Evolutionary conservation across 1,140 invertebrate genomes (phyloP).

Genomic region (Whitmania pigra): DNA sequence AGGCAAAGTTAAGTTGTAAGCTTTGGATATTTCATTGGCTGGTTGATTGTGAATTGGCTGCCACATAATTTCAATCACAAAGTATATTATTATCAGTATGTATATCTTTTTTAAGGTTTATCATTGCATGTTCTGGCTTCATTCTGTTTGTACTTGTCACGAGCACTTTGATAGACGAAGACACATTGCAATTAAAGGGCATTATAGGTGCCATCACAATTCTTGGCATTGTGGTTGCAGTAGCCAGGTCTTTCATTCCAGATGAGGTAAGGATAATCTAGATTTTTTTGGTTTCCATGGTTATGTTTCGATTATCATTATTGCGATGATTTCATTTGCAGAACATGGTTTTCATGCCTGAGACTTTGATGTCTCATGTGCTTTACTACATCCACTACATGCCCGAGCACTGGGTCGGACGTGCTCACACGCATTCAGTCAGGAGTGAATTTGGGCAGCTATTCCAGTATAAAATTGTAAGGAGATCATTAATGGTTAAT

Average conservation of each 20-base stretch:
- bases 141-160: constrained; percentile 57
- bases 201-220: constrained; percentile 68
- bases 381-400: not conserved
- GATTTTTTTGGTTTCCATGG: too few relatives aligned
- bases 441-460: not conserved
- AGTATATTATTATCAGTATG: too few relatives aligned
- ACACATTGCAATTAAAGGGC: constrained; percentile 82
- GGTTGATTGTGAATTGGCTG: too few relatives aligned
- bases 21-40: too few relatives aligned
- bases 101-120: too few relatives aligned
- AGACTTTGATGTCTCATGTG: not conserved
- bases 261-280: constrained; percentile 45
- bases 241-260: constrained; percentile 46
- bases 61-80: too few relatives aligned
- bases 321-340: not conserved
- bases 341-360: not conserved
- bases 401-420: not conserved
- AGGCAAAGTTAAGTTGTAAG: too few relatives aligned
- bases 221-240: constrained; percentile 60
- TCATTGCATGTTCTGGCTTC: constrained; percentile 56
- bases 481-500: too few relatives aligned
- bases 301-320: too few relatives aligned
- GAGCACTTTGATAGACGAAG: constrained; percentile 81
- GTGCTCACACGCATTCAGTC: not conserved
- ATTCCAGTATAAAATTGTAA: not conserved